phyloP scores from a whole-genome alignment of 2,113 vertebrate genomes.

The Dicerorhinus sumatrensis region DNA sequence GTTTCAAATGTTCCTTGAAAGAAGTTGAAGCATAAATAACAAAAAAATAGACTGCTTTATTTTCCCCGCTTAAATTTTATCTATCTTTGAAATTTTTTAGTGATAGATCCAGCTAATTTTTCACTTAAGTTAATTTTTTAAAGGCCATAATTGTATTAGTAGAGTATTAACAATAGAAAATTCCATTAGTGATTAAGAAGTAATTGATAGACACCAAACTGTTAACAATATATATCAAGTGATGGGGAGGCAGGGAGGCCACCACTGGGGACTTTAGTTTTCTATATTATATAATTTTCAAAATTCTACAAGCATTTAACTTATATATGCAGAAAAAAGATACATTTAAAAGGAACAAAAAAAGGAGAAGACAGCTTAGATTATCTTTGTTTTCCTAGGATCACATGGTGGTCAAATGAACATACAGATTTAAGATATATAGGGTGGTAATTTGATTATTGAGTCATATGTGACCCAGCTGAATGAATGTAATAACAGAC shows the following conservation, averaged over 20 bases:
- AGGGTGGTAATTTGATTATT: constrained; percentile 82
- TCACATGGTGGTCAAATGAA: constrained; percentile 51
- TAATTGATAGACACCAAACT: constrained; percentile 5
- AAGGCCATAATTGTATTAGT: constrained; percentile 1
- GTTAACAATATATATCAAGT: constrained; percentile 23
- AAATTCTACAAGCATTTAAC: constrained; percentile 46
- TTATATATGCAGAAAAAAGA: background rate
- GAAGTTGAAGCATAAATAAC: constrained; percentile 22
- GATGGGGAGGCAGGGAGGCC: background rate
- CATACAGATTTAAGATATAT: constrained; percentile 70
- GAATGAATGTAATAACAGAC: constrained; percentile 76
- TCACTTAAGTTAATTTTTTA: constrained; percentile 59
- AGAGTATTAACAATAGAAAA: constrained; percentile 38
- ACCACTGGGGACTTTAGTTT: background rate
- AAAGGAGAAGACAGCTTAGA: constrained; percentile 61
- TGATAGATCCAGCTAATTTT: constrained; percentile 51
- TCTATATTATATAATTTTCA: constrained; percentile 2
- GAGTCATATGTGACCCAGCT: constrained; percentile 77
- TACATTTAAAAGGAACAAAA: constrained; percentile 45
- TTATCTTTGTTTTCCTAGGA: constrained; percentile 66
- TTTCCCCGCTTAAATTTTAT: constrained; percentile 50
- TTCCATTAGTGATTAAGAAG: constrained; percentile 28
- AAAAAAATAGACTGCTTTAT: constrained; percentile 27
- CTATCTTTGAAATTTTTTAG: constrained; percentile 35
- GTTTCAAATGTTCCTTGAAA: constrained; percentile 48